phyloP scores from a whole-genome alignment of 2,888 invertebrate species.

The Chelonus formosanus region DNA sequence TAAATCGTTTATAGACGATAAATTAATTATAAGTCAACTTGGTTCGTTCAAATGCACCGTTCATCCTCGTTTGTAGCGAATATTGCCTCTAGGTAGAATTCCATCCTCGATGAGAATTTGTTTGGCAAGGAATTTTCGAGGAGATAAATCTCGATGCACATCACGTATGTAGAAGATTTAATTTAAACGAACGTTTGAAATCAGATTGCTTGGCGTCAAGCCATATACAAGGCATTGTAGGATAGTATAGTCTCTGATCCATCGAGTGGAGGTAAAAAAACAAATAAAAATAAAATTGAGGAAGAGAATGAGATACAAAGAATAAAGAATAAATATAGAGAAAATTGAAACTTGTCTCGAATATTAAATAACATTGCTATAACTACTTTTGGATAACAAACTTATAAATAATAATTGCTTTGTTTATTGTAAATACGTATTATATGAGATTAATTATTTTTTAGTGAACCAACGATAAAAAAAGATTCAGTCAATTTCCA shows the following conservation, averaged over 20 bases:
- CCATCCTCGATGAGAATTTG: constrained; percentile 23
- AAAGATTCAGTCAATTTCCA: no score
- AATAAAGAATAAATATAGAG: not conserved
- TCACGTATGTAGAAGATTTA: constrained; percentile 40
- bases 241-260: no score
- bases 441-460: no score
- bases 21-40: constrained; percentile 13
- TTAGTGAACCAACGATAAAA: no score
- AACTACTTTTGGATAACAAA: no score
- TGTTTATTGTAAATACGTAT: no score
- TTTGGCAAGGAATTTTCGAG: constrained; percentile 15
- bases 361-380: no score
- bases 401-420: not conserved
- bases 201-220: constrained; percentile 35
- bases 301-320: not conserved
- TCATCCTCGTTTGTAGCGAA: constrained; percentile 10
- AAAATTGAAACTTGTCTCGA: no score
- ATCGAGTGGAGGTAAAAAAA: no score
- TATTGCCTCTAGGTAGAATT: constrained; percentile 11
- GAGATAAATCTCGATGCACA: constrained; percentile 24
- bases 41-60: constrained; percentile 7
- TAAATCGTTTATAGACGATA: constrained; percentile 15
- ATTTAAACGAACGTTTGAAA: constrained; percentile 44
- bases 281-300: no score
- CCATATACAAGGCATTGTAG: constrained; percentile 3